Evolutionary conservation across 2,888 invertebrate genomes (phyloP).

Genomic region (Melangyna quadrimaculata): DNA sequence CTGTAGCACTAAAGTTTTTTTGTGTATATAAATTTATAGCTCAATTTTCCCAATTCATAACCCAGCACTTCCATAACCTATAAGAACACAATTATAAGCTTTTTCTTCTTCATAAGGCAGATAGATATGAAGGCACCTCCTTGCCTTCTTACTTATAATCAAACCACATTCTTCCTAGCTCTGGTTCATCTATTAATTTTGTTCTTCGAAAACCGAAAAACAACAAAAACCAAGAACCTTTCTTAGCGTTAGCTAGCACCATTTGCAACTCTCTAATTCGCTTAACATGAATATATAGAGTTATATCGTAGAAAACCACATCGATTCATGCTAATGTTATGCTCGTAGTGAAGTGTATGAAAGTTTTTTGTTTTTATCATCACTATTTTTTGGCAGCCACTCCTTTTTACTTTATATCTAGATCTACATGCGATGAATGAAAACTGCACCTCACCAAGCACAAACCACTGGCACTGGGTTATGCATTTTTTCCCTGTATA

Average conservation of each 20-base stretch:
- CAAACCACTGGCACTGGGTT: neutral
- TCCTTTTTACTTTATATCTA: neutral
- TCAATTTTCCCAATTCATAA: neutral
- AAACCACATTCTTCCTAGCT: neutral
- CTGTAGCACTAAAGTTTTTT: neutral
- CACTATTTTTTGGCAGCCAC: neutral
- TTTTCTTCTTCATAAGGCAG: neutral
- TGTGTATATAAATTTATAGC: neutral
- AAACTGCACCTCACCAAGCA: neutral
- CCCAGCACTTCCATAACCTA: neutral
- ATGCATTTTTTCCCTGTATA: neutral
- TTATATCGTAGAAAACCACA: conserved; percentile 5
- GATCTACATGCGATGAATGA: neutral
- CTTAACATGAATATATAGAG: neutral
- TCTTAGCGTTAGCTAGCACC: neutral
- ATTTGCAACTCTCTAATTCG: conserved; percentile 8
- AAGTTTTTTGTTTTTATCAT: neutral
- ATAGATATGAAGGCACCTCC: neutral
- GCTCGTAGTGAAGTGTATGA: neutral
- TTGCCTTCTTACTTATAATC: neutral
- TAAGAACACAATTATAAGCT: neutral
- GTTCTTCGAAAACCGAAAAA: neutral
- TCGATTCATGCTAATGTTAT: neutral
- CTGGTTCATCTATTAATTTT: neutral
- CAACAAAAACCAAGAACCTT: neutral